These are phyloP conservation scores for Nixonia krombeini DNA, from an alignment of 1,140 invertebrate genomes.

Conservation along the genomic window DNA sequence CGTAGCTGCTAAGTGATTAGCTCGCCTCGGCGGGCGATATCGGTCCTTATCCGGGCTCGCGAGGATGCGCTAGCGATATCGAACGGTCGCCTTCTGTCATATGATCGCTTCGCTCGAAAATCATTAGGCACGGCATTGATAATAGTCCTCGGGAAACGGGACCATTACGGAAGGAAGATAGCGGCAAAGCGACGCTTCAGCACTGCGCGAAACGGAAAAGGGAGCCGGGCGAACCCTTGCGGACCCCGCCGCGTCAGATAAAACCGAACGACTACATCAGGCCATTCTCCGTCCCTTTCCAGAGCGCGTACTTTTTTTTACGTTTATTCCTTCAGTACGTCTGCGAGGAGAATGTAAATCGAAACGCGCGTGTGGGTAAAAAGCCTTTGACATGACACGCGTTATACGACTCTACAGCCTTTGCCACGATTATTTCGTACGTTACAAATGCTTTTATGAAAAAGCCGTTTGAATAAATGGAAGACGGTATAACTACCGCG, in stretches of 20 bases:
- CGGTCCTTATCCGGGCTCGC: too few species aligned
- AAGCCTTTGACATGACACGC: conserved; percentile 44
- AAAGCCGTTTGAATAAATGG: too few species aligned
- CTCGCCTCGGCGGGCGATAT: conserved; percentile 22
- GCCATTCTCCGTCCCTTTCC: conserved; percentile 54
- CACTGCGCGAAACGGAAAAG: conserved; percentile 36
- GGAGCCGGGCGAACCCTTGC: conserved; percentile 39
- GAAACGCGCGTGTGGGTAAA: conserved; percentile 41
- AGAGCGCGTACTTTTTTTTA: conserved; percentile 59
- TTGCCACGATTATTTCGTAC: conserved; percentile 21
- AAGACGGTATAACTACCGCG: too few species aligned
- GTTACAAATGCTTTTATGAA: conserved; percentile 23
- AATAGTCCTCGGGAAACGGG: conserved; percentile 43
- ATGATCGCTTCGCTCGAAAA: conserved; percentile 56
- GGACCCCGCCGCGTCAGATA: conserved; percentile 50
- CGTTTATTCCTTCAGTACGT: conserved; percentile 43
- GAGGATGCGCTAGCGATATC: conserved; percentile 26
- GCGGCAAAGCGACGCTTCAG: conserved; percentile 50
- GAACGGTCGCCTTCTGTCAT: conserved; percentile 31
- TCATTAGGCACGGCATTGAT: conserved; percentile 58
- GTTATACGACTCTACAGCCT: conserved; percentile 37
- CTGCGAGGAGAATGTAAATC: conserved; percentile 37
- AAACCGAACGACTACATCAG: conserved; percentile 55
- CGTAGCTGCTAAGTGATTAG: conserved; percentile 25
- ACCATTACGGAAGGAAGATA: conserved; percentile 41